Evolutionary conservation across 1,140 invertebrate species (phyloP), one percentile per base, ranked within the genome.

Genomic region (Epicauta chinensis): DNA sequence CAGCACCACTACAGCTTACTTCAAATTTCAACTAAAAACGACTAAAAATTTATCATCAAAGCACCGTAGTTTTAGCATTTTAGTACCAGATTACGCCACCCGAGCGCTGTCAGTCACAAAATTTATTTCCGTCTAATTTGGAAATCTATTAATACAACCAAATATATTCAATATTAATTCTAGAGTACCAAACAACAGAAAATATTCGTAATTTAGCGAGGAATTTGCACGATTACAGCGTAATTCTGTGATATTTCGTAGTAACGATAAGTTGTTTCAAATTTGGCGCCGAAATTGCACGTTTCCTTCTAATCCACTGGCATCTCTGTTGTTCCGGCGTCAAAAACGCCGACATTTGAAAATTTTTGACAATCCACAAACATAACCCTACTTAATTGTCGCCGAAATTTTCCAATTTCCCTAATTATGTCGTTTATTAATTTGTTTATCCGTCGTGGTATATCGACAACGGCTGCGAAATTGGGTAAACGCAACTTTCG

Each of bases 401-500:
- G 3, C 17, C 29, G n/a, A 46, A 16, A n/a, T n/a, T n/a, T n/a
- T n/a, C n/a, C n/a, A n/a, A n/a, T n/a, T n/a, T n/a, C n/a, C n/a
- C n/a, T 5, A n/a, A 15, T 11, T 14, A 66, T 65, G 63, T 63
- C 62, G 46, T 64, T 56, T 34, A 2, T 34, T 51, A 69, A 68
- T 59, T 55, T 66, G 32, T 50, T 68, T 54, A 51, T 66, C 37
- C 66, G 69, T 50, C 70, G 84, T 58, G 63, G 62, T 30, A 82
- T 89, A 59, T 78, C 77, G 30, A 75, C 84, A 11, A 75, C 83
- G 9, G 66, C 72, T 23, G 55, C 68, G 11, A 58, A 75, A 35
- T 72, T 77, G 62, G 85, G 86, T 7, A 90, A 90, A 71, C 77
- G 79, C 40, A 91, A 90, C 73, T 90, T 91, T 64, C 73, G 80